Evolutionary conservation across 2,113 vertebrate species (phyloP).

Genomic region (Nibea coibor): DNA sequence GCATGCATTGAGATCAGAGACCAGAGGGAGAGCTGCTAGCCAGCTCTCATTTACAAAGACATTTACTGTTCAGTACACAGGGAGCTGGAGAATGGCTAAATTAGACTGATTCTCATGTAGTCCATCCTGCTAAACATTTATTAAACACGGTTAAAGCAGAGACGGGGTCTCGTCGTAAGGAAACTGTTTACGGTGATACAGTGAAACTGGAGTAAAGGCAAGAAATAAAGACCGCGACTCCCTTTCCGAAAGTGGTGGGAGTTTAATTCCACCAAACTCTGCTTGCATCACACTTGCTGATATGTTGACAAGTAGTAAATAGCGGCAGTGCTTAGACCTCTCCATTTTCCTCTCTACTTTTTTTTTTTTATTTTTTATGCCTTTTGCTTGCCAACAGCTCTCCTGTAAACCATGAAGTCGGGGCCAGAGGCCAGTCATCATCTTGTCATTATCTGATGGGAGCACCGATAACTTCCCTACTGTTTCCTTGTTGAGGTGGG

Average conservation of each 20-base stretch:
- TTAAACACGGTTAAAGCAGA: slow-evolving; percentile 67
- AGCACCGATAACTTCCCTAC: slow-evolving; percentile 61
- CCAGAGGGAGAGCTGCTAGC: slow-evolving; percentile 44
- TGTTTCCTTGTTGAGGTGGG: slow-evolving; percentile 58
- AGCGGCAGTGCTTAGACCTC: slow-evolving; percentile 39
- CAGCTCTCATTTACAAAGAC: slow-evolving; percentile 73
- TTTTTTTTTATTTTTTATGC: slow-evolving; percentile 46
- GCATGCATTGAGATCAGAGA: slow-evolving; percentile 48
- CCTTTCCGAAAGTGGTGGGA: slow-evolving; percentile 44
- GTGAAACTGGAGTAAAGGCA: slow-evolving; percentile 15
- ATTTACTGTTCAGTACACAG: slow-evolving; percentile 63
- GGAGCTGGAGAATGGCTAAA: slow-evolving; percentile 47
- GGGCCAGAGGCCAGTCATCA: slow-evolving; percentile 72
- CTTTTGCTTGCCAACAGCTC: slow-evolving; percentile 53
- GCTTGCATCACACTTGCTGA: slow-evolving; percentile 53
- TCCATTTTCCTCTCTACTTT: slow-evolving; percentile 38
- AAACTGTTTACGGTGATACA: slow-evolving; percentile 16
- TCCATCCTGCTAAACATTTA: slow-evolving; percentile 76
- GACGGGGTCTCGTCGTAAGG: slow-evolving; percentile 26
- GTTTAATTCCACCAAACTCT: slow-evolving; percentile 40
- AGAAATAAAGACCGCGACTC: slow-evolving; percentile 21
- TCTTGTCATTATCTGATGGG: slow-evolving; percentile 75
- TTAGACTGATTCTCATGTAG: slow-evolving; percentile 66
- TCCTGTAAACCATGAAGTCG: slow-evolving; percentile 63
- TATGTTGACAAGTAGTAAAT: slow-evolving; percentile 61